Base-by-base conservation (phyloP, 2,113 vertebrate species). In the Cynopterus brachyotis region DNA sequence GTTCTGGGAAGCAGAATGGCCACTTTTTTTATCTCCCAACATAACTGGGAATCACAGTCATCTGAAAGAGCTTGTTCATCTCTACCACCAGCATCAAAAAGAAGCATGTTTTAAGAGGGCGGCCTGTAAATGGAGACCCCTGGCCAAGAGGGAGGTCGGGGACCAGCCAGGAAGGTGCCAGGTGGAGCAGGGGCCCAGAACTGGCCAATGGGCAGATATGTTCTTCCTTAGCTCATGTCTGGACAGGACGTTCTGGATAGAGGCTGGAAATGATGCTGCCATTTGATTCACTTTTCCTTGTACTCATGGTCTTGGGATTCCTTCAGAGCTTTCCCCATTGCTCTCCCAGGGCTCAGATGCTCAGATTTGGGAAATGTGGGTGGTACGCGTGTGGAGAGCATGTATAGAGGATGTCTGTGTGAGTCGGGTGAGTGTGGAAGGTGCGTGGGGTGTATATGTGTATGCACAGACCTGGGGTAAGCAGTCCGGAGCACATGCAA, bases 101-200 rank as follows among this genome's bases (percentile, higher is more conserved):
- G 26, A 88, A 45, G 19, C 15, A 1, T 24, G 50, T 57, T 40
- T 91, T 40, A 9, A 16, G 57, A 81, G 32, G 12, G n/a, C 1
- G 28, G 53, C 67, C n/a, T 93, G 53, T 45, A 17, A 6, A 13
- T 9, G 7, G 53, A 81, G 50, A 69, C 53, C 55, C 5, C 17
- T 5, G 42, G 69, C 47, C 88, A 92, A 94, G 40, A 97, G 90
- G 92, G 87, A 94, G 88, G 26, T 32, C 73, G 95, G 35, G 85
- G 92, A 93, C 53, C 91, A 76, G 45, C 64, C 84, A 2, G 93
- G 42, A 57, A 89, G 24, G 53, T 67, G 50, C 95, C 86, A 70
- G n/a, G 86, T 91, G 94, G 92, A 93, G 80, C 70, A n/a, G 40
- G 2, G 32, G 76, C 57, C 55, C 80, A 62, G 94, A 57, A n/a